Conservation (phyloP, 1,140 invertebrate species). For the Papilio aristodemus region DNA sequence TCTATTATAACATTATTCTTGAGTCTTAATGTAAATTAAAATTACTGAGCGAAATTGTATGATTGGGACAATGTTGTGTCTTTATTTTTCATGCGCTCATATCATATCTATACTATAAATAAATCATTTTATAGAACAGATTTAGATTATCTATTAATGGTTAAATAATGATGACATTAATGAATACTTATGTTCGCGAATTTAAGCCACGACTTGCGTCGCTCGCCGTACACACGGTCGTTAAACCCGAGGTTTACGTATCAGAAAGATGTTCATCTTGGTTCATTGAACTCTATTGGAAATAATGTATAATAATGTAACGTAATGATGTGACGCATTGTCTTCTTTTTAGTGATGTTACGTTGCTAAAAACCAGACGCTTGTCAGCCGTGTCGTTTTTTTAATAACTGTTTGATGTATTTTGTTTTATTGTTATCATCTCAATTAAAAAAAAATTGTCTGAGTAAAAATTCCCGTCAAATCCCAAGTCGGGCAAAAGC, state of each 20-base stretch:
- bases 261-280: conserved; percentile 41
- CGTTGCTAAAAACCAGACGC: conserved; percentile 17
- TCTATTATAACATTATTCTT: too few species aligned
- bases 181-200: conserved; percentile 21
- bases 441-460: too few species aligned
- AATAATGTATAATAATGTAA: conserved; percentile 45
- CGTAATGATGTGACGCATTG: conserved; percentile 43
- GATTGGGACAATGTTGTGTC: too few species aligned
- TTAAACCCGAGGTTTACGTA: conserved; percentile 44
- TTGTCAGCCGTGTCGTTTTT: not conserved
- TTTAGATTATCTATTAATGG: too few species aligned
- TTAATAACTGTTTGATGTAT: not conserved
- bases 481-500: too few species aligned
- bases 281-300: conserved; percentile 50
- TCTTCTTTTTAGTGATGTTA: conserved; percentile 36
- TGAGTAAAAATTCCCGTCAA: too few species aligned
- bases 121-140: too few species aligned
- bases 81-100: too few species aligned
- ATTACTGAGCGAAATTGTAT: too few species aligned
- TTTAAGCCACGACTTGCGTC: not conserved
- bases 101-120: too few species aligned
- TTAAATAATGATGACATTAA: not conserved
- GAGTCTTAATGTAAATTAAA: too few species aligned
- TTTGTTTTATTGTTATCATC: too few species aligned
- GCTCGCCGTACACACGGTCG: conserved; percentile 33